These are phyloP conservation scores for Meteorus colon DNA, from an alignment of 2,888 invertebrate species.

Conservation along the genomic window DNA sequence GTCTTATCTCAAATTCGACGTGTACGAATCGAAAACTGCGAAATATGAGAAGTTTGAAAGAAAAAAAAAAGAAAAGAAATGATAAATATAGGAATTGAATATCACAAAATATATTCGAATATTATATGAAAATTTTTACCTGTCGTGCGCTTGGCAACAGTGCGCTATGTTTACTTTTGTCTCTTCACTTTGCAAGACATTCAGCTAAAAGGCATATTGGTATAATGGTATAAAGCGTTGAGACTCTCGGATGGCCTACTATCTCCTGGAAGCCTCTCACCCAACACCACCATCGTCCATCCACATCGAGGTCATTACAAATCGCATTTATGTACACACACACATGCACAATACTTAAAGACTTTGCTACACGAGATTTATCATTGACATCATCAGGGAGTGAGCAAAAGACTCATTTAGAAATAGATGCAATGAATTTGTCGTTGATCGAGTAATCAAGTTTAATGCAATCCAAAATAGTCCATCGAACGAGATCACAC, in stretches of 20 bases:
- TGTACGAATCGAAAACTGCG: too few relatives aligned
- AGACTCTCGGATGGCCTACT: conserved; percentile 68
- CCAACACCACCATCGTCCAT: conserved; percentile 64
- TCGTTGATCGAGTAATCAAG: too few relatives aligned
- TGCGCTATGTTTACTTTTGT: conserved; percentile 35
- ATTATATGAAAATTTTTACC: not conserved
- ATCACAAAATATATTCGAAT: not conserved
- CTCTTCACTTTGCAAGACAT: conserved; percentile 6
- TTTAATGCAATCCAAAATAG: too few relatives aligned
- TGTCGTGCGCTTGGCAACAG: conserved; percentile 36
- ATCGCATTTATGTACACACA: conserved; percentile 53
- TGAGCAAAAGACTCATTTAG: not conserved
- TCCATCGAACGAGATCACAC: too few relatives aligned
- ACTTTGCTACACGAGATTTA: conserved; percentile 18
- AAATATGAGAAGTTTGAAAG: too few relatives aligned
- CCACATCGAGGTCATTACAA: conserved; percentile 70
- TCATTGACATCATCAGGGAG: conserved; percentile 9
- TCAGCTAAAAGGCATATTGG: conserved; percentile 18
- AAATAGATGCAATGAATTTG: too few relatives aligned
- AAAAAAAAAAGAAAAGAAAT: not conserved
- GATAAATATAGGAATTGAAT: not conserved
- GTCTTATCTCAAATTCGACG: too few relatives aligned
- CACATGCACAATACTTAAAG: not conserved
- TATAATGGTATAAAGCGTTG: not conserved
- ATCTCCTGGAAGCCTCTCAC: conserved; percentile 70